phyloP scores from a whole-genome alignment of 2,888 invertebrate genomes.

The Drosophila cognata region DNA sequence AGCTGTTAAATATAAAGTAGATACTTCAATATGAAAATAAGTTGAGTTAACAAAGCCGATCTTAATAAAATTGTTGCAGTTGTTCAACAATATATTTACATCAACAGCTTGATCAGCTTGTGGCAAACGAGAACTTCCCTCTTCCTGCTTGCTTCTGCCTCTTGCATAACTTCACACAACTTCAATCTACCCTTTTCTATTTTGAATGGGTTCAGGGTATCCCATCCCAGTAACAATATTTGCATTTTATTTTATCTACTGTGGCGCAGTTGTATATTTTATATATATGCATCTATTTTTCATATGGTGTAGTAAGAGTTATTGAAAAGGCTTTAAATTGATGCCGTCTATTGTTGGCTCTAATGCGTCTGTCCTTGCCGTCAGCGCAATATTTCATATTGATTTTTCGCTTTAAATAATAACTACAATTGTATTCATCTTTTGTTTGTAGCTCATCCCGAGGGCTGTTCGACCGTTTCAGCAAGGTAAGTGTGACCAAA shows the following conservation, averaged over 20 bases:
- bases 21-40: neutral
- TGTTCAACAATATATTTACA: neutral
- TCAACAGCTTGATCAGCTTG: neutral
- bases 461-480: constrained; percentile 47
- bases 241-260: constrained; percentile 66
- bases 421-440: constrained; percentile 32
- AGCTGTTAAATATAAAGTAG: neutral
- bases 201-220: neutral
- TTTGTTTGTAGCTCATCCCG: constrained; percentile 21
- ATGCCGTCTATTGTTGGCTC: constrained; percentile 58
- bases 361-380: constrained; percentile 48
- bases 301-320: neutral
- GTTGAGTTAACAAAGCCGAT: neutral
- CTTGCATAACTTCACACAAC: neutral
- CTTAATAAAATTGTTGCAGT: neutral
- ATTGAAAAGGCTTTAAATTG: constrained; percentile 66
- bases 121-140: neutral
- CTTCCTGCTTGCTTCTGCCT: neutral
- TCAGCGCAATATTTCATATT: constrained; percentile 63
- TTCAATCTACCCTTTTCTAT: neutral
- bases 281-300: constrained; percentile 7
- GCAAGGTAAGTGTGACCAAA: constrained; percentile 54
- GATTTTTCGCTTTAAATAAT: constrained; percentile 61
- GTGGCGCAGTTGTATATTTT: constrained; percentile 43
- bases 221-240: constrained; percentile 51